Conservation (phyloP, 2,113 vertebrate genomes). For the Agapornis roseicollis region DNA sequence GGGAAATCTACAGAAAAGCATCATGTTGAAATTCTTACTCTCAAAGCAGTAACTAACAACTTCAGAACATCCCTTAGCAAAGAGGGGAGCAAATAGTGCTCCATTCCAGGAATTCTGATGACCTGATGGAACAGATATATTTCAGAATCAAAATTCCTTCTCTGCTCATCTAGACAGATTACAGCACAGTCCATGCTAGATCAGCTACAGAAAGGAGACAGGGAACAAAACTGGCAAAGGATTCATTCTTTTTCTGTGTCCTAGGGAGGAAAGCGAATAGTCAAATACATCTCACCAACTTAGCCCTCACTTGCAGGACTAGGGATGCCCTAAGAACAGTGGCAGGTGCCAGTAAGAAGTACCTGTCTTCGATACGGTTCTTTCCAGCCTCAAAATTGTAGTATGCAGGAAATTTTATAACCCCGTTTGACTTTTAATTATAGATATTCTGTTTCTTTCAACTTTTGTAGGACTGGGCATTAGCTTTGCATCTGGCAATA, state of each 20-base stretch:
- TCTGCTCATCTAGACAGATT: neutral
- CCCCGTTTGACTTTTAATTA: neutral
- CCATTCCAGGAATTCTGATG: neutral
- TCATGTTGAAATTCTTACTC: neutral
- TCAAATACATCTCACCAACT: neutral
- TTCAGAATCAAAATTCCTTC: neutral
- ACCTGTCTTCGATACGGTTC: neutral
- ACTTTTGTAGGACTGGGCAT: neutral
- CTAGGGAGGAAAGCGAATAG: neutral
- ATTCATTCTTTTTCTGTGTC: neutral
- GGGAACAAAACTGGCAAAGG: neutral
- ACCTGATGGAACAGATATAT: neutral
- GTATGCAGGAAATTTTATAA: neutral
- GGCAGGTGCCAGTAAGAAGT: neutral
- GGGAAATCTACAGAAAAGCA: neutral
- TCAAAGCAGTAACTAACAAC: neutral
- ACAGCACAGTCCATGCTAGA: neutral
- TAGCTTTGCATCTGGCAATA: neutral
- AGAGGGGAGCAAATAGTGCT: neutral
- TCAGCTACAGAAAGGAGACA: neutral
- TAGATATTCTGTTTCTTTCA: neutral
- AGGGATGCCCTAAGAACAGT: neutral
- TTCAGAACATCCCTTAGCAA: neutral
- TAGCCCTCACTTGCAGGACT: neutral
- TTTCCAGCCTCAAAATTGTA: neutral